phyloP scores from a whole-genome alignment of 2,797 vertebrate species.

The Chrosomus eos region DNA sequence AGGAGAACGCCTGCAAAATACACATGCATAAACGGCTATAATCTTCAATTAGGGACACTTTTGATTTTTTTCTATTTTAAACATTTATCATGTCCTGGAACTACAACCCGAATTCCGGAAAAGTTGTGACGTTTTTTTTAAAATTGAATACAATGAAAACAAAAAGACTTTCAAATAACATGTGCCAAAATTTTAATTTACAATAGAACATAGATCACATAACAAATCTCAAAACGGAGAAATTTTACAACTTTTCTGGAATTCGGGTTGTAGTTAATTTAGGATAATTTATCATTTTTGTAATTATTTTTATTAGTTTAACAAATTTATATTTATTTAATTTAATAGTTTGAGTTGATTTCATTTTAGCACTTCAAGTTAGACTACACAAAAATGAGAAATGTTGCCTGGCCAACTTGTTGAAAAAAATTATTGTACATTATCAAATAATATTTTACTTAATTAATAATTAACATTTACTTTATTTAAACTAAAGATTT shows the following conservation, averaged over 20 bases:
- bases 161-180: no score
- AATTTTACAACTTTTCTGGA: no score
- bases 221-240: no score
- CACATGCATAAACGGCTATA: background rate
- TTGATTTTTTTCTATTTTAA: background rate
- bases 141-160: no score
- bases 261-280: background rate
- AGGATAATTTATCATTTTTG: background rate
- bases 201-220: no score
- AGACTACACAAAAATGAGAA: background rate
- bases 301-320: background rate
- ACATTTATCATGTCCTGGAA: background rate
- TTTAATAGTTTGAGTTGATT: background rate
- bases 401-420: background rate
- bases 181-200: no score
- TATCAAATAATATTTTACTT: background rate
- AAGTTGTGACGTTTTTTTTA: no score
- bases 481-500: no score
- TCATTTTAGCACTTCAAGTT: background rate
- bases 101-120: no score
- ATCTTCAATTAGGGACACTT: background rate
- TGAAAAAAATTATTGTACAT: background rate
- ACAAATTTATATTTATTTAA: background rate
- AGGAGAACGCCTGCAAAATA: slow-evolving; percentile 87
- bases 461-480: background rate